Percentiles rank a stretch among this genome's conserved stretches.
Evolutionary conservation across 2,888 invertebrate genomes (phyloP).

Genomic region (Dynastes grantii): DNA sequence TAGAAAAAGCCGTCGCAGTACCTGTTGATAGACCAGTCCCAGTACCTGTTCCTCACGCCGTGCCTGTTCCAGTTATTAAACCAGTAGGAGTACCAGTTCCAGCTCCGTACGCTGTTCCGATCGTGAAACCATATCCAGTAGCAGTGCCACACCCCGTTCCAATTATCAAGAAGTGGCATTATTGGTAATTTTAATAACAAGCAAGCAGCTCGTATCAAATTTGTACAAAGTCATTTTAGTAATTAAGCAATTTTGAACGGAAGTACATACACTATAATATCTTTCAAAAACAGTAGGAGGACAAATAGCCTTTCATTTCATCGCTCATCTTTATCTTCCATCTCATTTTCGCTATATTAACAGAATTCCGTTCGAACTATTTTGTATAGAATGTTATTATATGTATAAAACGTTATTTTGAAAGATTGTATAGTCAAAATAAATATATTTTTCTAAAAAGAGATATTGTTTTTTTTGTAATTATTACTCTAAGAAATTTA

Average conservation of each 20-base stretch:
- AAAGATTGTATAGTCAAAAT: no score
- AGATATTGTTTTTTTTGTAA: no score
- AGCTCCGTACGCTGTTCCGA: slow-evolving; percentile 72
- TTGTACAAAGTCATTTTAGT: not conserved
- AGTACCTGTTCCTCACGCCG: slow-evolving; percentile 67
- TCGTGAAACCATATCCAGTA: slow-evolving; percentile 65
- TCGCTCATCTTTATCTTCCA: no score
- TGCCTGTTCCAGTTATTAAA: slow-evolving; percentile 66
- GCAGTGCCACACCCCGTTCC: slow-evolving; percentile 67
- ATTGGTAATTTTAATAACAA: slow-evolving; percentile 37
- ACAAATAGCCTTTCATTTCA: no score
- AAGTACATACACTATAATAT: no score
- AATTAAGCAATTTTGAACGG: not conserved
- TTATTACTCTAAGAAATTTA: no score
- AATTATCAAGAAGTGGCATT: slow-evolving; percentile 65
- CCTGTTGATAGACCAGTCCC: slow-evolving; percentile 70
- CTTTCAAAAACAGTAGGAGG: no score
- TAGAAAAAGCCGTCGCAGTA: slow-evolving; percentile 72
- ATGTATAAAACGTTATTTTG: not conserved
- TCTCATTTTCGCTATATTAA: no score
- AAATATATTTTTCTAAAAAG: no score
- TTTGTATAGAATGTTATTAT: slow-evolving; percentile 19
- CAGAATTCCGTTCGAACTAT: not conserved
- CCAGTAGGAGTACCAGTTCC: slow-evolving; percentile 71
- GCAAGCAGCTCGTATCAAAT: slow-evolving; percentile 60